Base-by-base conservation (phyloP, 1,140 invertebrate species). In the fruit fly (Drosophila melanogaster) region DNA sequence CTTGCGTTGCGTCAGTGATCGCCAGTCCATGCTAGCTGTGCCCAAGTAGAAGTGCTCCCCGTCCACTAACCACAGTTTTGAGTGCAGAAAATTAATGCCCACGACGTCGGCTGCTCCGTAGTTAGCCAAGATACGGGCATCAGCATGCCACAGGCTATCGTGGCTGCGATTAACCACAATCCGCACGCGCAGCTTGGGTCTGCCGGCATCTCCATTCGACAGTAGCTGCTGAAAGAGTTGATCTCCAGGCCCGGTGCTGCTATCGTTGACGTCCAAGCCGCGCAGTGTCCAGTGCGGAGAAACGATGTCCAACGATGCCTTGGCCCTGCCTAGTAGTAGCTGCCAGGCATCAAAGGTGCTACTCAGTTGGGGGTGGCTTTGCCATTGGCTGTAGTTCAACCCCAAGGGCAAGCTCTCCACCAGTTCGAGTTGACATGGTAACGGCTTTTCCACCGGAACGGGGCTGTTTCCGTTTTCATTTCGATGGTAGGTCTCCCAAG, bases 21-120 rank as follows among this genome's bases (percentile, higher is more conserved):
- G 94, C 98, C 98, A 99, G 92, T 99, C 96, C 96, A 97, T 96
- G 85, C 97, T 97, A 3, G 97, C 96, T 84, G 96, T 97, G n/a
- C 97, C 97, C 55, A 98, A 93, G 90, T 97, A 98, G 64, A 97
- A 94, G 90, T 97, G 95, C 66, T 94, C 94, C 46, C 94, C 93
- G 92, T 99, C 98, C 37, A 98, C 94, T 11, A 99, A 94, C 96
- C 96, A 96, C 10, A 99, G 94, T 93, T 99, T 99, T 0, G 98
- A 99, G 90, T 99, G 98, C 11, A 99, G 93, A 0, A 12, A 40
- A 8, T 77, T 61, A 4, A 77, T 43, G 11, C 49, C 44, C 15
- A 60, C 56, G 7, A 77, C 97, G 93, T 96, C 93, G 49, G 96
- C 96, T 24, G 99, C 96, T n/a, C 98, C 98, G 49, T 73, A 71